These are phyloP conservation scores for Diacarnus erythraeanus DNA, from an alignment of 37 sponge, comb jelly and placozoan genomes.

Conservation along the genomic window DNA sequence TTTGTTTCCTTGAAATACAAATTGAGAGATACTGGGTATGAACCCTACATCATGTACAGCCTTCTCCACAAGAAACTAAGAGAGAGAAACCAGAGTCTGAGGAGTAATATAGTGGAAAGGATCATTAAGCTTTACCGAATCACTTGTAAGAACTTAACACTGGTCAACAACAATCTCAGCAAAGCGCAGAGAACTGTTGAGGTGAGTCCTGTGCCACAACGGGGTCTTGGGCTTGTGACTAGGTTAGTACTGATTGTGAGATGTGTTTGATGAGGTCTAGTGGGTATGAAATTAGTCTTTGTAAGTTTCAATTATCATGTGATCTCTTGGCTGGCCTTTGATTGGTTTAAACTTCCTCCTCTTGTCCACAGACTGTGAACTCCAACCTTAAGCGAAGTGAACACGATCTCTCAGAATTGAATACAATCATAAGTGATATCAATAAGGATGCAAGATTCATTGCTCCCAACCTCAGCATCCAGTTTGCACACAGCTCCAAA, in stretches of 20 bases:
- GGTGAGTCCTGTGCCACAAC: slow-evolving; percentile 11
- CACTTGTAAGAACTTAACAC: slow-evolving; percentile 49
- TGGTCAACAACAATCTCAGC: slow-evolving; percentile 72
- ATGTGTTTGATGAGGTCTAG: background rate
- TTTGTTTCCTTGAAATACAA: too few species aligned
- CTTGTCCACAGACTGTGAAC: slow-evolving; percentile 57
- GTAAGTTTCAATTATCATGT: background rate
- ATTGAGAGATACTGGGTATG: too few species aligned
- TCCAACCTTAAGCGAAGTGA: slow-evolving; percentile 58
- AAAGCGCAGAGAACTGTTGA: slow-evolving; percentile 47
- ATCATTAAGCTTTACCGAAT: slow-evolving; percentile 44
- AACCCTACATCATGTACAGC: slow-evolving; percentile 12
- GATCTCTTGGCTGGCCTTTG: background rate
- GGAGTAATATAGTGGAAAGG: slow-evolving; percentile 40
- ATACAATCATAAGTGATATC: slow-evolving; percentile 21
- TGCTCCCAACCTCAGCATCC: slow-evolving; percentile 44
- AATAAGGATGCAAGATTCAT: slow-evolving; percentile 5
- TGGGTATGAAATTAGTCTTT: background rate
- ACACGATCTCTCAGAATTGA: slow-evolving; percentile 40
- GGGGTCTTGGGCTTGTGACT: too few species aligned
- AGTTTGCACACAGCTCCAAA: slow-evolving; percentile 13
- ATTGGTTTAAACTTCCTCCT: background rate
- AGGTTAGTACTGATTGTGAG: background rate
- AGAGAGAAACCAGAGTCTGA: slow-evolving; percentile 46
- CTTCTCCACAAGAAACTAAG: slow-evolving; percentile 62